These are phyloP conservation scores for Himalopsyche japonica DNA, from an alignment of 2,888 invertebrate genomes.

Conservation along the genomic window DNA sequence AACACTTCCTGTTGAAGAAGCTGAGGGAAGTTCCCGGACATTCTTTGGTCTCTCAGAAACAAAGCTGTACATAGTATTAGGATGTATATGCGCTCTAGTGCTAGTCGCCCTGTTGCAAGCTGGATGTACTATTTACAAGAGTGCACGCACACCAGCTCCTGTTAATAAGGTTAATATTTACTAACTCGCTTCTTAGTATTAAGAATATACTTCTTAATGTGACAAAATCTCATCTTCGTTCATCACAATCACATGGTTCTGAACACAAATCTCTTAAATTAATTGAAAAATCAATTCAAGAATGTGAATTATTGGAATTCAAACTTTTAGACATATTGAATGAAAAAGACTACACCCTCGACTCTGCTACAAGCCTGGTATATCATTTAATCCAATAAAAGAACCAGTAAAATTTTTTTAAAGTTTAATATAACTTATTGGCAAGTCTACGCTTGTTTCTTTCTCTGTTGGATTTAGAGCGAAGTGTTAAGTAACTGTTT, in stretches of 20 bases:
- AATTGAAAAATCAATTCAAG: too few relatives aligned
- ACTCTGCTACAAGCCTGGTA: too few relatives aligned
- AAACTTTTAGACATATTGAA: too few relatives aligned
- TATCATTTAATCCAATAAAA: too few relatives aligned
- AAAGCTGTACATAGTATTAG: constrained; percentile 81
- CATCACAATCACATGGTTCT: too few relatives aligned
- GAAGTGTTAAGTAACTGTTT: neutral
- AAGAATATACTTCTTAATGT: too few relatives aligned
- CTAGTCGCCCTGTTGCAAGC: constrained; percentile 83
- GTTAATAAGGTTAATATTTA: constrained; percentile 62
- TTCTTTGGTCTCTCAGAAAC: constrained; percentile 72
- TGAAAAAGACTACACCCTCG: too few relatives aligned
- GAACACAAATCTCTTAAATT: too few relatives aligned
- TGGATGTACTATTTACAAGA: constrained; percentile 77
- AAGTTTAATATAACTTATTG: too few relatives aligned
- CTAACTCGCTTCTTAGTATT: neutral
- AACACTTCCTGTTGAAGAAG: constrained; percentile 52
- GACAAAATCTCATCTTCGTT: too few relatives aligned
- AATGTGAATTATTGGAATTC: too few relatives aligned
- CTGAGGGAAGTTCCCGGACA: constrained; percentile 48
- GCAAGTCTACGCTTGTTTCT: neutral
- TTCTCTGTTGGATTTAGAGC: neutral
- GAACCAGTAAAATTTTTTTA: too few relatives aligned
- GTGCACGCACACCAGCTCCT: constrained; percentile 22
- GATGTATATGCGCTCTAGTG: constrained; percentile 78